Base-by-base conservation (phyloP, 2,888 invertebrate genomes). In the Eledone cirrhosa region DNA sequence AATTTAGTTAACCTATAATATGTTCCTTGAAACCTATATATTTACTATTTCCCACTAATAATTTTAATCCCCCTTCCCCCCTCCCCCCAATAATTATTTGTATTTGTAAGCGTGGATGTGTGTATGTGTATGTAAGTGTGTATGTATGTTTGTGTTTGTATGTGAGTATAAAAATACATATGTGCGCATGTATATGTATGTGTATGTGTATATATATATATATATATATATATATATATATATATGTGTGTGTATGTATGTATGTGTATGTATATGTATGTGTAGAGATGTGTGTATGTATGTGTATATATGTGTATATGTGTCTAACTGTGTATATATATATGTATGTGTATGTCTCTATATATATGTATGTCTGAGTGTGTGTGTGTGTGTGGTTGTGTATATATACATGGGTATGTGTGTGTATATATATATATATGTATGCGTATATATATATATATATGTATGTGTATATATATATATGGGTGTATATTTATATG, bases 391-490 rank as follows among this genome's bases (percentile, higher is more conserved):
- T 27, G 29, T 65, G 29, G 27, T 29, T 65, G 29, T 65, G 29
- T 27, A 65, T 65, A 27, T 65, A 65, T 65, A 65, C 29, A 65
- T 65, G 29, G 27, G 29, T 24, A 65, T 65, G 29, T 65, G 19
- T 65, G 29, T 65, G 29, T 65, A 65, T 65, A 65, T 65, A 65
- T 65, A 65, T 65, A 27, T 65, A 65, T 65, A 65, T 65, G 29
- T 65, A 65, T 24, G 16, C 29, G 11, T 24, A 65, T 65, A 65
- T 24, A 27, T 65, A 65, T 27, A 8, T 27, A 27, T 27, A 65
- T 65, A 65, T 27, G 29, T 27, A 65, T 27, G 27, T 65, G 29
- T 65, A 27, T 65, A 65, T 65, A 65, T 65, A 65, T n/a, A n/a
- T n/a, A n/a, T n/a, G n/a, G n/a, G n/a, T n/a, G n/a, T n/a, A n/a